Evolutionary conservation across 2,888 invertebrate genomes (phyloP).

Genomic region (Drosophila colorata): DNA sequence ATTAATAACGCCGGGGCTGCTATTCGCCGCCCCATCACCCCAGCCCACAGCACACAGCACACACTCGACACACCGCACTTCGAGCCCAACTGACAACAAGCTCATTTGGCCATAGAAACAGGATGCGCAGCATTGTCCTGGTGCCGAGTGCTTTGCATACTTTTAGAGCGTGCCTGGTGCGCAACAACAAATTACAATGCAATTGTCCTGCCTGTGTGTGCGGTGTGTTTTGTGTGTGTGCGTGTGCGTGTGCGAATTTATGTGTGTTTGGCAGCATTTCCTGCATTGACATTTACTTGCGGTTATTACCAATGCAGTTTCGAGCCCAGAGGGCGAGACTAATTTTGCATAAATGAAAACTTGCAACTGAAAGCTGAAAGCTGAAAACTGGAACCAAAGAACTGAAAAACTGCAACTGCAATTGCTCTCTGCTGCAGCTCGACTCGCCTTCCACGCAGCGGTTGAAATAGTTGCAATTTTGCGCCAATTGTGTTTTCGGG

Average conservation of each 20-base stretch:
- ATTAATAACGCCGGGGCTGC: constrained; percentile 60
- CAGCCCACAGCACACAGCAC: background rate
- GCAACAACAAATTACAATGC: constrained; percentile 72
- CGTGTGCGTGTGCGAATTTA: constrained; percentile 50
- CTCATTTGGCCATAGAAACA: constrained; percentile 50
- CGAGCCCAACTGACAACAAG: constrained; percentile 31
- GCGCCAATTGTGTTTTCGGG: constrained; percentile 56
- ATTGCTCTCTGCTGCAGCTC: background rate
- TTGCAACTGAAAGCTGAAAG: constrained; percentile 20
- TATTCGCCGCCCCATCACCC: background rate
- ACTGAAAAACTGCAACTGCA: constrained; percentile 27
- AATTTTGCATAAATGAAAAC: constrained; percentile 57
- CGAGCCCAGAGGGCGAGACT: constrained; percentile 29
- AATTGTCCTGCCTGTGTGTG: constrained; percentile 48
- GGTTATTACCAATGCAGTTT: constrained; percentile 65
- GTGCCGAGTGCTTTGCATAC: constrained; percentile 49
- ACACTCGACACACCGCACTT: background rate
- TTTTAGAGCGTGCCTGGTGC: constrained; percentile 37
- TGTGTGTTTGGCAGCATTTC: constrained; percentile 64
- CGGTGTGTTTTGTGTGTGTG: constrained; percentile 19
- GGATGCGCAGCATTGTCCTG: constrained; percentile 27
- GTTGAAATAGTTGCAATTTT: constrained; percentile 37
- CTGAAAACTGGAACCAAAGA: constrained; percentile 15
- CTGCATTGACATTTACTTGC: constrained; percentile 77
- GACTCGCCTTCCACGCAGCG: constrained; percentile 7